Conservation (phyloP, 2,797 vertebrate genomes). For the Rhinoraja longicauda region DNA sequence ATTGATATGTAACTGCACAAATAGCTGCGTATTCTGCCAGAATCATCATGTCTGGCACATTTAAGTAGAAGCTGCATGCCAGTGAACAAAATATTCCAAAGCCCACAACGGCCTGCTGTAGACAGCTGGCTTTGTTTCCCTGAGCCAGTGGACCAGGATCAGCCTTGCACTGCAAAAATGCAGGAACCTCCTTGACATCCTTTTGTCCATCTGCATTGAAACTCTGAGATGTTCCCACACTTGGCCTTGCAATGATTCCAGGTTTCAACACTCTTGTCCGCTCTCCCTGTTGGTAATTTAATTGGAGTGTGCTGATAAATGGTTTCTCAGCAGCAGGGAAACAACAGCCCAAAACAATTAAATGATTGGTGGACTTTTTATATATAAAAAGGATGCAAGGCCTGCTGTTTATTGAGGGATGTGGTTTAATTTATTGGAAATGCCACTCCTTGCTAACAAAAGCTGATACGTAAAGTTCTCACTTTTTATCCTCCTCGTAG, state of each 20-base stretch:
- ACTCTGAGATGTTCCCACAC: conserved; percentile 27
- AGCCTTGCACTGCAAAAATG: neutral
- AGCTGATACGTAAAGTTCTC: neutral
- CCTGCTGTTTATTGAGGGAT: conserved; percentile 12
- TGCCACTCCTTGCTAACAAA: neutral
- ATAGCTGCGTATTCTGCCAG: neutral
- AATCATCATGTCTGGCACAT: neutral
- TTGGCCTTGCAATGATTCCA: conserved; percentile 26
- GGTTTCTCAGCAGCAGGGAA: conserved; percentile 32
- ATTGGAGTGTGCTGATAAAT: conserved; percentile 33
- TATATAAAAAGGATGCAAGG: conserved; percentile 12
- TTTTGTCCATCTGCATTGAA: conserved; percentile 28
- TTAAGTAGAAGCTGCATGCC: neutral
- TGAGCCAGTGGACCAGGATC: neutral
- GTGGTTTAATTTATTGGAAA: conserved; percentile 32
- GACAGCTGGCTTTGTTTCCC: neutral
- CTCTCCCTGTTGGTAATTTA: conserved; percentile 30
- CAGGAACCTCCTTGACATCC: conserved; percentile 15
- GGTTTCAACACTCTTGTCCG: neutral
- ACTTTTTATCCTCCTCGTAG: conserved; percentile 9
- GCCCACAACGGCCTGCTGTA: neutral
- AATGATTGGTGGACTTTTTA: neutral
- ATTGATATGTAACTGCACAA: neutral
- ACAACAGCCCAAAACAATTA: conserved; percentile 25
- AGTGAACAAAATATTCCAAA: conserved; percentile 1